Base-by-base conservation (phyloP, 1,140 invertebrate species). In the Dendroctonus ponderosae region DNA sequence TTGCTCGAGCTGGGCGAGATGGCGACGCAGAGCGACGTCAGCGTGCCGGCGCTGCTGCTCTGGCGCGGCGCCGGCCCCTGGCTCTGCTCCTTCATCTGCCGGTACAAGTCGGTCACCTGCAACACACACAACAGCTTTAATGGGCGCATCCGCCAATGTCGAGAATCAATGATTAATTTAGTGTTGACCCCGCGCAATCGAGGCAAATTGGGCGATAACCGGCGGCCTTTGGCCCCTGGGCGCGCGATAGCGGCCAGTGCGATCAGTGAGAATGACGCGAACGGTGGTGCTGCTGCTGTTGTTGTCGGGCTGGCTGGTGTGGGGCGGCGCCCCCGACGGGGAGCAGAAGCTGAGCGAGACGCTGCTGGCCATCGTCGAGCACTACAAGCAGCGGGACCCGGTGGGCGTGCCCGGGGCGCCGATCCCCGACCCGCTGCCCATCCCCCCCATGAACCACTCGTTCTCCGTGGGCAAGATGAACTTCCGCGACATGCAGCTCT, bases 1-100 rank as follows among this genome's bases (percentile, higher is more conserved):
- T 92, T 90, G 46, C 90, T 91, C 56, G 91, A 90, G 73, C 89
- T 91, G 0, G 89, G 89, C 5, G 90, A 91, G 63, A 93, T 89
- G 74, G 91, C 90, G 15, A 86, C 87, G 67, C 87, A 87, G 5
- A 91, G 80, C 2, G 89, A 90, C 2, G 86, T 89, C 2, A 90
- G 74, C 51, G 82, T 79, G 3, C 87, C 84, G 4, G 86, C 85
- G 62, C 85, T 88, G 63, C 75, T 75, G 42, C 75, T 39, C 4
- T 72, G 73, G 41, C 70, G 72, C 40, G 71, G 67, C 8, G 73
- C 70, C 38, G 70, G 63, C 12, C 67, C 63, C 53, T 72, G 71
- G 39, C 73, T 76, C 50, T 87, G 86, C 71, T 89, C 87, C 75
- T 87, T 86, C 87, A 90, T 89, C 72, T 87, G 85, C 67, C 78